Evolutionary conservation across 2,113 vertebrate genomes (phyloP), one percentile per base, ranked within the genome.

Genomic region (Proterorhinus semilunaris): DNA sequence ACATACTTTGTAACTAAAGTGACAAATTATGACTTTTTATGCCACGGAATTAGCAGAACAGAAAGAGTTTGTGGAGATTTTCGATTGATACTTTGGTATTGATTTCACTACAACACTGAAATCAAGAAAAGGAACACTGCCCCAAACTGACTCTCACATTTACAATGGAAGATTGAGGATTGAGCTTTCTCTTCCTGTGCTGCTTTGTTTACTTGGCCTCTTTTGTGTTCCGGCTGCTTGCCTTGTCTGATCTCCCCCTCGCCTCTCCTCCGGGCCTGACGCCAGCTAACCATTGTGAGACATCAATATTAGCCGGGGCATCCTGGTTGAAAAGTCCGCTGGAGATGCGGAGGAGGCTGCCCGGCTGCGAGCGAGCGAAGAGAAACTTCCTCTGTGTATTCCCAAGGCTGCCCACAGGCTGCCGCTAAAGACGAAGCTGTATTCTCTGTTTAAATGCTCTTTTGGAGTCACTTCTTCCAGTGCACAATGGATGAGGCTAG

Each of bases 301-400:
- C 74, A 77, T 83, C 74, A 80, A 75, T 80, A 75, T 81, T 77
- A 75, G 70, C 65, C 48, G 6, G 67, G 58, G 72, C 72, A 21
- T 76, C 73, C 51, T 49, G 66, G 71, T 86, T 85, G 27, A 75
- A 72, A 80, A 78, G 65, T 68, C 27, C 52, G 76, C 69, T 84
- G 58, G 54, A 73, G 77, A 62, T 84, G 55, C 64, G 72, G 71
- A 62, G 72, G 71, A 71, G 67, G 79, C 72, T 63, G 47, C 36
- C 4, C 0, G 12, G 43, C 42, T 62, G 64, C 59, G 66, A 74
- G 68, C 67, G 73, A 42, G 66, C 72, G 81, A 13, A 50, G 11
- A 13, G 48, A 12, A 49, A 12, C 59, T 72, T 72, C 68, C 67
- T 55, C 70, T 65, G 71, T 69, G 49, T 62, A 64, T 75, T 83